A percentile compares a stretch with the other conserved stretches of the same genome.
These are phyloP conservation scores for Carollia perspicillata DNA, from an alignment of 2,113 vertebrate species.

Conservation along the genomic window DNA sequence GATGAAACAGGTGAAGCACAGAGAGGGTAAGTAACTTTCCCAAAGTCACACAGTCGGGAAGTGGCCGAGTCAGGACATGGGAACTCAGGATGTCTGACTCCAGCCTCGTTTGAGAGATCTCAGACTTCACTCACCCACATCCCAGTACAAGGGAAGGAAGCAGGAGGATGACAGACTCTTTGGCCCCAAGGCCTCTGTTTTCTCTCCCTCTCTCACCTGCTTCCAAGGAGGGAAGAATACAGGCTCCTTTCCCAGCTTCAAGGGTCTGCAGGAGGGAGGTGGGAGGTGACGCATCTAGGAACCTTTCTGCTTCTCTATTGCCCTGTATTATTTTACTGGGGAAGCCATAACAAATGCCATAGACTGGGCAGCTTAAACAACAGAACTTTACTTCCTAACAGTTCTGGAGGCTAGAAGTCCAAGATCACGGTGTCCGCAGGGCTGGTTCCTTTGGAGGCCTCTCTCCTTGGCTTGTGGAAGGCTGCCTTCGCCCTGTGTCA, in stretches of 20 bases:
- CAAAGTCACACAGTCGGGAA: background rate
- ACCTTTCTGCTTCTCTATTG: background rate
- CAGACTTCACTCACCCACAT: background rate
- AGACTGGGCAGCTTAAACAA: background rate
- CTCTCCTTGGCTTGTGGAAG: background rate
- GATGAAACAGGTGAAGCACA: background rate
- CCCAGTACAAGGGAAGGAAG: background rate
- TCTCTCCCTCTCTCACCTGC: background rate
- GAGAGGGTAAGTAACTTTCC: background rate
- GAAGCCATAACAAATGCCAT: background rate
- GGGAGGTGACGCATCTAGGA: no score
- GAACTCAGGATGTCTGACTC: background rate
- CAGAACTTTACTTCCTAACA: background rate
- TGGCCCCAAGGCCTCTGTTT: background rate
- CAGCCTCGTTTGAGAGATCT: background rate
- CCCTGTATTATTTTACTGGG: background rate
- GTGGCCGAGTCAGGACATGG: background rate
- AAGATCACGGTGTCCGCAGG: background rate
- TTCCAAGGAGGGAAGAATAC: background rate
- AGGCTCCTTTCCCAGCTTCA: background rate
- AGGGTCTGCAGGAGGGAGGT: background rate
- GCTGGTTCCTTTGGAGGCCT: no score
- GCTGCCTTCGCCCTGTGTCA: background rate
- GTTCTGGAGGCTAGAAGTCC: background rate
- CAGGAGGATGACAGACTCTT: background rate